A percentile compares a stretch with the other conserved stretches of the same genome.
phyloP scores from a whole-genome alignment of 2,888 invertebrate species.

The Rhyacophila evoluta region DNA sequence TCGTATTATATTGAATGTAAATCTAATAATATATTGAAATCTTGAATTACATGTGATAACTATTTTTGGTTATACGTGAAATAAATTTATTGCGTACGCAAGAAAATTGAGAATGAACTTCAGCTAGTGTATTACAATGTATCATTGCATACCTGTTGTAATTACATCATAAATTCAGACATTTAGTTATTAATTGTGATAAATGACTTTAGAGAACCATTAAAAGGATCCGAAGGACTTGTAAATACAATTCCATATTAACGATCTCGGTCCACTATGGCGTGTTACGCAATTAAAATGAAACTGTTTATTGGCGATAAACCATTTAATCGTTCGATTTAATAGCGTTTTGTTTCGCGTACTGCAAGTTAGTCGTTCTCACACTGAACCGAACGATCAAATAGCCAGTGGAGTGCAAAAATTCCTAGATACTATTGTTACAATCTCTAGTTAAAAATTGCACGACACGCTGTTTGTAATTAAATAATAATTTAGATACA shows the following conservation, averaged over 20 bases:
- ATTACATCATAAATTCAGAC: not conserved
- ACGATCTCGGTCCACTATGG: not conserved
- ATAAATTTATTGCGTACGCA: too few relatives aligned
- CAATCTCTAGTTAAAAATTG: too few relatives aligned
- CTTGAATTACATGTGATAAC: too few relatives aligned
- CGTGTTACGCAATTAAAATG: not conserved
- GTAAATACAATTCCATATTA: not conserved
- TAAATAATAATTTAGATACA: too few relatives aligned
- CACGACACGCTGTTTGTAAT: too few relatives aligned
- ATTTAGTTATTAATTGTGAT: not conserved
- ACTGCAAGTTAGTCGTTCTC: not conserved
- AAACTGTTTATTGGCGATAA: conserved; percentile 11
- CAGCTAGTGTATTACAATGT: too few relatives aligned
- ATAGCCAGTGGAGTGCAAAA: not conserved
- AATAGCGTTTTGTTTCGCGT: not conserved
- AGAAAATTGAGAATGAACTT: too few relatives aligned
- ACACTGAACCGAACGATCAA: not conserved
- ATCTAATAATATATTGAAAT: too few relatives aligned
- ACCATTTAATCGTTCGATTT: not conserved
- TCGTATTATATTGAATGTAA: too few relatives aligned
- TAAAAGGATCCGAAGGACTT: not conserved
- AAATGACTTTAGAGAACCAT: not conserved
- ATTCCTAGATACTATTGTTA: too few relatives aligned
- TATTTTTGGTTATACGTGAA: too few relatives aligned
- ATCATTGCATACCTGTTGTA: not conserved